phyloP scores from a whole-genome alignment of 1,140 invertebrate genomes.

The Meloidogyne exigua region DNA sequence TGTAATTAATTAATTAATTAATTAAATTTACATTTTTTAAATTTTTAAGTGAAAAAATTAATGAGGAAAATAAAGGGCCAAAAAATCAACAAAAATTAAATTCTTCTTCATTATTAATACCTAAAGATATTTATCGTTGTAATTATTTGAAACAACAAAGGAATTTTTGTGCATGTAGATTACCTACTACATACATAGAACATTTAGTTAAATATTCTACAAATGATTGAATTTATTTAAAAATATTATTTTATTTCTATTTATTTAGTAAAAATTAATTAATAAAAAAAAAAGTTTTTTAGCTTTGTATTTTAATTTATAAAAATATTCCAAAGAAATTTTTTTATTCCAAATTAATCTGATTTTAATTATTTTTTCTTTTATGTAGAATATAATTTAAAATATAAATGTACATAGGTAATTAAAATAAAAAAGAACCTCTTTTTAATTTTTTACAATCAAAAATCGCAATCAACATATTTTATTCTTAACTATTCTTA shows the following conservation, averaged over 20 bases:
- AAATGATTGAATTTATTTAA: background rate
- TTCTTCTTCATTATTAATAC: constrained; percentile 8
- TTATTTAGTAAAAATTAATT: too few relatives aligned
- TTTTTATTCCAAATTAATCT: too few relatives aligned
- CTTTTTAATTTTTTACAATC: background rate
- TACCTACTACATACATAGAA: constrained; percentile 35
- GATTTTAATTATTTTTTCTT: too few relatives aligned
- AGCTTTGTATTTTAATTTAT: too few relatives aligned
- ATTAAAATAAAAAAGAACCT: too few relatives aligned
- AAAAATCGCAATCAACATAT: constrained; percentile 4
- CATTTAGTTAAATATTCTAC: constrained; percentile 35
- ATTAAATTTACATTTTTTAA: background rate
- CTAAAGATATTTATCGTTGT: constrained; percentile 13
- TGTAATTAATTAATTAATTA: constrained; percentile 7
- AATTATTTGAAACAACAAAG: constrained; percentile 15
- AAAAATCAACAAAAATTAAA: constrained; percentile 6
- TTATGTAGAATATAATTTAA: too few relatives aligned
- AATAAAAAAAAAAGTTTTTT: too few relatives aligned
- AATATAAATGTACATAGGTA: too few relatives aligned
- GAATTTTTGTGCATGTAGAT: constrained; percentile 33
- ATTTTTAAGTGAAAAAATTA: constrained; percentile 18
- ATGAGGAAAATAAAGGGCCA: background rate
- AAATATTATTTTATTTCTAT: background rate
- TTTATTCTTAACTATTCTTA: too few relatives aligned
- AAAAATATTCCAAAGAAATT: too few relatives aligned